These are phyloP conservation scores for Pedetes capensis DNA, from an alignment of 2,113 vertebrate genomes.

Conservation along the genomic window DNA sequence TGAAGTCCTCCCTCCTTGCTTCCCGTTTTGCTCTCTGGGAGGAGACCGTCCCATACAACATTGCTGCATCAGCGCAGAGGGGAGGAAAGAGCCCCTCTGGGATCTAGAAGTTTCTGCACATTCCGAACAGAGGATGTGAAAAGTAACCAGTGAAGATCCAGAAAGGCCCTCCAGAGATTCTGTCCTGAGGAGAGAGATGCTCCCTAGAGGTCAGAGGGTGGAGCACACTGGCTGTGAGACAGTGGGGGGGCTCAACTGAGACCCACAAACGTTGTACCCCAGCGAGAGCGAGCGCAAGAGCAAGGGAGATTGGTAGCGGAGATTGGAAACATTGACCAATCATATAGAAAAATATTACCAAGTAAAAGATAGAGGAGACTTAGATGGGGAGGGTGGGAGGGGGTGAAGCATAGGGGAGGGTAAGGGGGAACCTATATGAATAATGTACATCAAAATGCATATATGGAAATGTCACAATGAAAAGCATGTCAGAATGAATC, in stretches of 20 bases:
- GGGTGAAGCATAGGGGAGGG: too few species aligned
- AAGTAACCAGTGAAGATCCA: background rate
- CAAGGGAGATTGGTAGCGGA: too few species aligned
- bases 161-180: background rate
- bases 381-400: too few species aligned
- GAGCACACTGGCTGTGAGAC: background rate
- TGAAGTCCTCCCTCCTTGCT: background rate
- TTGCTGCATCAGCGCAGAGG: background rate
- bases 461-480: too few species aligned
- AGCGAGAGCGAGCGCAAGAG: background rate
- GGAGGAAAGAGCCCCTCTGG: background rate
- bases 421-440: too few species aligned
- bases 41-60: rapidly evolving
- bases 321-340: background rate
- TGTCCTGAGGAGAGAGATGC: background rate
- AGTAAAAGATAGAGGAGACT: too few species aligned
- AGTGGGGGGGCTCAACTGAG: background rate
- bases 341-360: too few species aligned
- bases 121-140: background rate
- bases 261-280: background rate
- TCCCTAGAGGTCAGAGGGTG: background rate
- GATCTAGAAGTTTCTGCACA: background rate
- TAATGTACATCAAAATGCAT: too few species aligned
- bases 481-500: too few species aligned
- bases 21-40: background rate